A percentile compares a stretch with the other conserved stretches of the same genome.
Conservation (phyloP, 2,797 vertebrate species). For the Neopelma chrysocephalum region DNA sequence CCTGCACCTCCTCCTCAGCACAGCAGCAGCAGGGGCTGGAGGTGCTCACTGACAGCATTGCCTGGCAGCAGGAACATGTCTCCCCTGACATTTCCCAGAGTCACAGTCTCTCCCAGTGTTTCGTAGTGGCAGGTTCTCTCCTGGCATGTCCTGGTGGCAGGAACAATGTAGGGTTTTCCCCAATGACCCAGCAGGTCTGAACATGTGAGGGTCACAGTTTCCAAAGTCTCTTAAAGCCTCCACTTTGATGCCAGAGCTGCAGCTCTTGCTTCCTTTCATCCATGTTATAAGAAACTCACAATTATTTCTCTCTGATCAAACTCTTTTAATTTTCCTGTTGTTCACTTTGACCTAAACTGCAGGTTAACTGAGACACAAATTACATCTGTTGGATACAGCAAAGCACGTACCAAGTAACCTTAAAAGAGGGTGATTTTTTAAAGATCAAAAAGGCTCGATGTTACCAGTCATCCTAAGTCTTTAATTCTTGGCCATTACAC, state of each 20-base stretch:
- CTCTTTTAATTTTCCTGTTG: not conserved
- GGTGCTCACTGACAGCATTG: not conserved
- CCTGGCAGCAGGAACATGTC: not conserved
- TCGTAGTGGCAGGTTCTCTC: not conserved
- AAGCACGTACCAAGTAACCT: not conserved
- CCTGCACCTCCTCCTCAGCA: not conserved
- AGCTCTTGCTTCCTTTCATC: not conserved
- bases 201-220: accelerated
- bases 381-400: not conserved
- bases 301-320: not conserved
- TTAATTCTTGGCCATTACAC: conserved; percentile 35
- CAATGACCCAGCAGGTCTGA: not conserved
- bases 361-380: not conserved
- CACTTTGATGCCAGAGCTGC: not conserved
- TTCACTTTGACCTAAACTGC: not conserved
- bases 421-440: conserved; percentile 14
- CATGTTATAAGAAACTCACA: not conserved
- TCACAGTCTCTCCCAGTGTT: not conserved
- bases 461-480: conserved; percentile 8
- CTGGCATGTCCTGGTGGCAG: not conserved
- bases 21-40: not conserved
- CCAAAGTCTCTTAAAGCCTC: accelerated
- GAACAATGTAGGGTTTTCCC: accelerated
- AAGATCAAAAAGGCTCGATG: not conserved
- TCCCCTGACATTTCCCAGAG: not conserved